phyloP scores from a whole-genome alignment of 2,797 vertebrate genomes.

The Trachurus trachurus region DNA sequence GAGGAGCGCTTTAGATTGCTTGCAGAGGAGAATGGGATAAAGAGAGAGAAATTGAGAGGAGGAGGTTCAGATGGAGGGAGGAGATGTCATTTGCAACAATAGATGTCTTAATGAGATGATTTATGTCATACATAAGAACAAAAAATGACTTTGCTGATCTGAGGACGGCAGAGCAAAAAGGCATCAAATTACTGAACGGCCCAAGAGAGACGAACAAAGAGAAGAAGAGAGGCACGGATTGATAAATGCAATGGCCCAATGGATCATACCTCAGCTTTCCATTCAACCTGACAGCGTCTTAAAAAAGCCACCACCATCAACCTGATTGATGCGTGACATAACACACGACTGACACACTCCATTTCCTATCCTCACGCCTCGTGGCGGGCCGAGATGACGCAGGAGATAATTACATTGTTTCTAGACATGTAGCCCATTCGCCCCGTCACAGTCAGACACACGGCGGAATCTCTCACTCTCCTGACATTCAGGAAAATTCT shows the following conservation, averaged over 20 bases:
- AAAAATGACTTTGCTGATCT: slow-evolving; percentile 50
- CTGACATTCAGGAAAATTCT: slow-evolving; percentile 65
- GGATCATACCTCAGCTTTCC: slow-evolving; percentile 34
- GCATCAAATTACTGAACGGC: slow-evolving; percentile 30
- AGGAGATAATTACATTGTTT: slow-evolving; percentile 69
- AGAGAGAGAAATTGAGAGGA: slow-evolving; percentile 52
- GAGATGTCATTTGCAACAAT: slow-evolving; percentile 64
- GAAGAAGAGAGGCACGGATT: slow-evolving; percentile 3
- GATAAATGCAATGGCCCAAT: slow-evolving; percentile 22
- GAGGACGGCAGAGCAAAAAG: slow-evolving; percentile 26
- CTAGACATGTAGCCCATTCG: slow-evolving; percentile 37
- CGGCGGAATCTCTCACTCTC: slow-evolving; percentile 52
- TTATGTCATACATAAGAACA: slow-evolving; percentile 49
- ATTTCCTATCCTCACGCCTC: slow-evolving; percentile 11
- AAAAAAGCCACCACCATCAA: slow-evolving; percentile 20
- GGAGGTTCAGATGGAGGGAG: slow-evolving; percentile 43
- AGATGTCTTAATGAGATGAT: slow-evolving; percentile 75
- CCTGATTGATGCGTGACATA: slow-evolving; percentile 40
- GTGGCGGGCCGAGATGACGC: slow-evolving; percentile 43
- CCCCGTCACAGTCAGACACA: slow-evolving; percentile 65
- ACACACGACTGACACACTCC: slow-evolving; percentile 29
- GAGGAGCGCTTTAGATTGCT: slow-evolving; percentile 61
- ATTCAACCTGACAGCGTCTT: slow-evolving; percentile 33
- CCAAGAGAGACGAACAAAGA: slow-evolving; percentile 8
- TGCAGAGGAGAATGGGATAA: slow-evolving; percentile 48